Evolutionary conservation across 2,113 vertebrate species (phyloP).

Genomic region (Zonotrichia leucophrys): DNA sequence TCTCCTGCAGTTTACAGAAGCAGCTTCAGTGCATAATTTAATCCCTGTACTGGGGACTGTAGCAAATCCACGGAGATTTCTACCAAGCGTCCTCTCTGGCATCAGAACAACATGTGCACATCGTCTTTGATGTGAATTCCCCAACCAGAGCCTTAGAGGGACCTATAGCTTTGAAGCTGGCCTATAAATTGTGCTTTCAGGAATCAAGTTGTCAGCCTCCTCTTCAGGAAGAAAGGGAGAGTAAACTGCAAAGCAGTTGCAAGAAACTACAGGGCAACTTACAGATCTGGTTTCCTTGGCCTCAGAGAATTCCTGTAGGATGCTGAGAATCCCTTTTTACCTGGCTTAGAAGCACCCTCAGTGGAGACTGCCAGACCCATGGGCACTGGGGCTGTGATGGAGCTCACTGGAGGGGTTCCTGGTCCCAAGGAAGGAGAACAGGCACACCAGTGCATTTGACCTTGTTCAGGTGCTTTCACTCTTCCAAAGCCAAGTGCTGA

Average conservation of each 20-base stretch:
- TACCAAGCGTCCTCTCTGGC: constrained; percentile 61
- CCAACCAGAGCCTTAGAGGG: constrained; percentile 71
- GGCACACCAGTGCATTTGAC: neutral
- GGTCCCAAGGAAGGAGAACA: neutral
- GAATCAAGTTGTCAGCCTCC: constrained; percentile 72
- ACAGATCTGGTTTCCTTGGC: constrained; percentile 69
- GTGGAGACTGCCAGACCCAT: neutral
- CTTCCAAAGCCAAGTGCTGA: neutral
- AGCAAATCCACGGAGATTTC: constrained; percentile 65
- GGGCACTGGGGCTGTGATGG: neutral
- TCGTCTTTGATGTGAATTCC: constrained; percentile 79
- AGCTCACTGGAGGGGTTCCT: neutral
- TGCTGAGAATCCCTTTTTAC: constrained; percentile 39
- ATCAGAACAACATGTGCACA: constrained; percentile 66
- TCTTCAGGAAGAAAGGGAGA: constrained; percentile 64
- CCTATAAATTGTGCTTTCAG: constrained; percentile 80
- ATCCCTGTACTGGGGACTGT: constrained; percentile 64
- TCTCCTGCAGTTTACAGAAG: constrained; percentile 68
- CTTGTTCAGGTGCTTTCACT: rapidly evolving
- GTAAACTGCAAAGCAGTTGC: constrained; percentile 63
- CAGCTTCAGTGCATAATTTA: constrained; percentile 73
- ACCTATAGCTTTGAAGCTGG: constrained; percentile 79
- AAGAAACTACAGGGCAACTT: constrained; percentile 54
- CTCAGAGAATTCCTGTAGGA: constrained; percentile 33
- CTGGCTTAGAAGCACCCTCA: neutral